Conservation (phyloP, 2,888 invertebrate species). For the Apamea anceps region DNA sequence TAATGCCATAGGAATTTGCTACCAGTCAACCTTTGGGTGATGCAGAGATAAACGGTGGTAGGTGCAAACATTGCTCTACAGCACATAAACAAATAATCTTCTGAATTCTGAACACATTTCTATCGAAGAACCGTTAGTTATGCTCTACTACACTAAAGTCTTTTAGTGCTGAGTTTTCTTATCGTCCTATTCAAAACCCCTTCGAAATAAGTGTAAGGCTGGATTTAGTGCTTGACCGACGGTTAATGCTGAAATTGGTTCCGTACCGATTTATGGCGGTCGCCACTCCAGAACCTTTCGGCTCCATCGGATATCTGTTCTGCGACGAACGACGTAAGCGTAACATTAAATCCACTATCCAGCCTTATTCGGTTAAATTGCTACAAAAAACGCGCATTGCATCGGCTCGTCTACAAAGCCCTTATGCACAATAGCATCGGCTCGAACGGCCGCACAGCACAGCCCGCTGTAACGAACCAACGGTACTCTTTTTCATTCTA, state of each 20-base stretch:
- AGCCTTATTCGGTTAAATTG: too few species aligned
- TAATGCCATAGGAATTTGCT: too few species aligned
- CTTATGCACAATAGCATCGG: constrained; percentile 53
- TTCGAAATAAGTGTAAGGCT: neutral
- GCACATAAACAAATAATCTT: too few species aligned
- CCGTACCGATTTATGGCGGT: too few species aligned
- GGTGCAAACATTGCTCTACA: neutral
- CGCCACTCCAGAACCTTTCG: neutral
- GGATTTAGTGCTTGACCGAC: too few species aligned
- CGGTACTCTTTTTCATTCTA: constrained; percentile 71
- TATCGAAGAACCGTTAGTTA: neutral
- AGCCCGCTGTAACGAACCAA: constrained; percentile 67
- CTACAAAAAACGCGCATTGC: neutral
- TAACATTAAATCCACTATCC: too few species aligned
- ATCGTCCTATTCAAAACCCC: neutral
- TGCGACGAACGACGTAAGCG: too few species aligned
- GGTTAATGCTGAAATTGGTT: too few species aligned
- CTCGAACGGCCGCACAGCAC: constrained; percentile 39
- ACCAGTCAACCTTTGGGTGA: too few species aligned
- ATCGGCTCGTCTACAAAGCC: constrained; percentile 32
- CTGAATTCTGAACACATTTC: neutral
- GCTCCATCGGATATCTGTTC: neutral
- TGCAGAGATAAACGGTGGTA: too few species aligned
- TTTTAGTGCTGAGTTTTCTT: too few species aligned
- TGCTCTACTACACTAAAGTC: neutral